Percentiles rank a stretch among this genome's conserved stretches.
Conservation (phyloP, 1,140 invertebrate species). For the Archivesica marissinica region DNA sequence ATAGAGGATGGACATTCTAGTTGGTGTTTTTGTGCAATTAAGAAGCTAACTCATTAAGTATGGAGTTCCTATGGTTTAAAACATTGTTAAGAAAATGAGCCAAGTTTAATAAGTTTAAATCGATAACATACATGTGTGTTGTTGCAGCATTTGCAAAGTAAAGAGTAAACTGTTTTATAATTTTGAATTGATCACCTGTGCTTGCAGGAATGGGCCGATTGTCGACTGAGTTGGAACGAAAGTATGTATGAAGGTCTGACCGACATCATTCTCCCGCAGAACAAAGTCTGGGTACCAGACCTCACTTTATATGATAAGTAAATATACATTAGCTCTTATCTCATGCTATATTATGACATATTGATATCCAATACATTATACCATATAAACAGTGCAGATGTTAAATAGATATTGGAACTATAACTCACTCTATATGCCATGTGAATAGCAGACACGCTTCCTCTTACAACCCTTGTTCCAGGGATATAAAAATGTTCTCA, state of each 20-base stretch:
- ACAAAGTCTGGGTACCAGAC: constrained; percentile 86
- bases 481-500: no score
- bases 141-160: background rate
- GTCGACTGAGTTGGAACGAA: constrained; percentile 85
- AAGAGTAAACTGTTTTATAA: background rate
- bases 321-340: constrained; percentile 84
- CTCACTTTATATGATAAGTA: constrained; percentile 87
- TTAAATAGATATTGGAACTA: constrained; percentile 85
- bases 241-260: constrained; percentile 83
- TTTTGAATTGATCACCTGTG: background rate
- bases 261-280: constrained; percentile 84
- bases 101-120: no score
- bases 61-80: no score
- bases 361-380: constrained; percentile 83
- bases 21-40: no score
- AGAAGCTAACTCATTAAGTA: background rate
- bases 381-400: no score
- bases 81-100: no score
- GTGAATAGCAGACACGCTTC: no score
- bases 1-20: no score
- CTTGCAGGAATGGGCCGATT: constrained; percentile 85
- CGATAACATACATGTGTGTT: no score
- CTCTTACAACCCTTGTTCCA: no score
- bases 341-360: constrained; percentile 84
- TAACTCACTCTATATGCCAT: constrained; percentile 86